Evolutionary conservation across 2,113 vertebrate species (phyloP), one percentile per base, ranked within the genome.

Genomic region (Paramormyrops kingsleyae): DNA sequence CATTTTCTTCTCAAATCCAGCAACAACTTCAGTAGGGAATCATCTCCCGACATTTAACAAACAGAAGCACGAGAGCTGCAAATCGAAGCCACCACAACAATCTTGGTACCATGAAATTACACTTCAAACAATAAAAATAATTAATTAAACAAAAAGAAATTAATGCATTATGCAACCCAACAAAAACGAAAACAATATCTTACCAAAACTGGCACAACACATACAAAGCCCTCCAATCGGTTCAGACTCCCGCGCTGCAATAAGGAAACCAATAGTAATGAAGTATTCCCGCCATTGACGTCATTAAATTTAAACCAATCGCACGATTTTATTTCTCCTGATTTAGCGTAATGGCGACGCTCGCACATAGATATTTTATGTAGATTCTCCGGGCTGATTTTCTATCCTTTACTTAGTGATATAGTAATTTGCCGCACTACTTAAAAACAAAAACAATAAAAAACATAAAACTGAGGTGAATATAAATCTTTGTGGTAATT

Each of bases 161-260:
- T 9, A 9, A 39, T 42, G 12, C 77, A 83, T 44, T 83, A 39
- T 83, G 77, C 31, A 44, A 83, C 39, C 35, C 39, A 83, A 24
- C 4, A 19, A 42, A 46, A 42, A 15, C 8, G 1, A 46, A 83
- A 83, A 6, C 3, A 83, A 83, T 47, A 47, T 84, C 85, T 53
- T 87, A 87, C 85, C 27, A 53, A 12, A 27, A 35, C 44, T 50
- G 1, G n/a, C 13, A 84, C 15, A 46, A 84, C 12, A 44, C 83
- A 84, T 15, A 66, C 35, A 85, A 85, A 46, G 0, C 15, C 7
- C 19, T 88, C 35, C 19, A 44, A n/a, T 13, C 7, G 21, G 2
- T 19, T 42, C 19, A 90, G 93, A 91, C 92, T 96, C 95, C 94
- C 95, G 95, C 95, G 95, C 74, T 85, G 93, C 92, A 93, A 94